Base-by-base conservation (phyloP, 2,888 invertebrate species). In the Drosophila kokeensis region DNA sequence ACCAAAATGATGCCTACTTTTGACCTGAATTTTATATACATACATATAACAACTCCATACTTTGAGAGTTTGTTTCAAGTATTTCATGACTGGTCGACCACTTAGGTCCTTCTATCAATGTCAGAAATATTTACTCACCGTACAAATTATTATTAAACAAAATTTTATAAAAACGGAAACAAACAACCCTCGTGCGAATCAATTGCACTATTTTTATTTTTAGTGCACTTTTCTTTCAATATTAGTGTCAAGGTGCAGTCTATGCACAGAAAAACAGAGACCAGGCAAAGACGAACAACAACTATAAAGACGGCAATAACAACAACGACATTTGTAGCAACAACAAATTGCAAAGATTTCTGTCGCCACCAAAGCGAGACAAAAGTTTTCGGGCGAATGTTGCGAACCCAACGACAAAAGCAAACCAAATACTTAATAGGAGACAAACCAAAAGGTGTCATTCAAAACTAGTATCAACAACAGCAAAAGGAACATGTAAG, bases 211-310 rank as follows among this genome's bases (percentile, higher is more conserved):
- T 83, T 81, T 90, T 73, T 87, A 87, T 79, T 79, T 85, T 82
- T 84, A 73, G 76, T 79, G 69, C 71, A 75, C 72, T 82, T 87
- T 81, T 76, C 67, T 81, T 76, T 81, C 73, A 83, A 87, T 89
- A 89, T 90, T 83, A 89, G 90, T 89, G 87, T 90, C 87, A 87
- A 87, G 87, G 87, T 89, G 90, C 82, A 87, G 81, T 67, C 71
- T 77, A 69, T 76, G 85, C 82, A 73, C 65, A 55, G 55, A 70
- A 73, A 69, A 64, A 63, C 48, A 65, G 32, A 64, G 70, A 66
- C 64, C 54, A 59, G 48, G 71, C 61, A 57, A 62, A 77, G 65
- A 71, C 61, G 57, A 67, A 60, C 65, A 36, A 64, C 62, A 71
- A 71, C 63, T 63, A 52, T 53, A 69, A 69, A n/a, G 24, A 60